Evolutionary conservation across 2,888 invertebrate species (phyloP), one percentile per base, ranked within the genome.

Genomic region (Cryptocheilus praepositus): DNA sequence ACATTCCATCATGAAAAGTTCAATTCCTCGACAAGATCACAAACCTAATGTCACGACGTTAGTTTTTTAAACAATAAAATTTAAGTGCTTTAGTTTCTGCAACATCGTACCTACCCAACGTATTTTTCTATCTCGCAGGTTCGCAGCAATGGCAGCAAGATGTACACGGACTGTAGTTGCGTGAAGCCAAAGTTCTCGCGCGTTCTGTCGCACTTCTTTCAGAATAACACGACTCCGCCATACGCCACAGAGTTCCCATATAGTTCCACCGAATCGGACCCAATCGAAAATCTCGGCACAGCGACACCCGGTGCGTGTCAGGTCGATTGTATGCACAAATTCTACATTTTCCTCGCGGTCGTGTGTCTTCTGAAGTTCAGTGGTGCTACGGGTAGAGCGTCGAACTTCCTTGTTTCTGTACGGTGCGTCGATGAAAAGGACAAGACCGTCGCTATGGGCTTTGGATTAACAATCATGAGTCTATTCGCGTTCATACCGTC

Each of bases 401-500:
- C 92, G 11, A 92, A 92, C 79, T 92, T 92, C 80, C 85, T 93
- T 15, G 91, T 93, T 0, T 90, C 92, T 43, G 91, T 93, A 44
- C 92, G 93, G 83, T 94, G 93, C 85, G 93, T 94, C 5, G 92
- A 93, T 13, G 93, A 94, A 79, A 92, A 93, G 83, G 94, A 94
- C 83, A 94, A 94, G 85, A 91, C 94, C 0, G 92, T 93, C 0
- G 93, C 94, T 0, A 93, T 94, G 91, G 94, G 94, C 36, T 92
- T 94, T 66, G 92, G 92, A 25, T 89, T 94, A 74, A 93, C 92
- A 85, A 89, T 94, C 77, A 91, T 93, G 90, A 93, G 93, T 71
- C 89, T 94, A 64, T 92, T 93, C 77, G 93, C 94, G 11, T 93
- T 94, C 81, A 93, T 95, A 77, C 95, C 95, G 0, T 93, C 94